A percentile compares a stretch with the other conserved stretches of the same genome.
phyloP scores from a whole-genome alignment of 2,113 vertebrate genomes.

The Clarias gariepinus region DNA sequence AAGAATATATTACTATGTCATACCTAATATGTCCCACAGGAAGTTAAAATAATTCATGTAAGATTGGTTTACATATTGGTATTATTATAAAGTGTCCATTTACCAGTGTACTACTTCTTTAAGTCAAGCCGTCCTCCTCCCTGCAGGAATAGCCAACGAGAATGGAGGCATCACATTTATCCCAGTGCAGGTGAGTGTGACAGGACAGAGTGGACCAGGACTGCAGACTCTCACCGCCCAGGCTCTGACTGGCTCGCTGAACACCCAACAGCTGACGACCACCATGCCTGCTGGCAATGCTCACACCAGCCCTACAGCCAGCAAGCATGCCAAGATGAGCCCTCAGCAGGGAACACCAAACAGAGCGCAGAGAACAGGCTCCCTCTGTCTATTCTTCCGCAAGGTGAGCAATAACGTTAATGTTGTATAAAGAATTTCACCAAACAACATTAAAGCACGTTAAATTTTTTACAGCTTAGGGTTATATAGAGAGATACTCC shows the following conservation, averaged over 20 bases:
- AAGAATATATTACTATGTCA: neutral
- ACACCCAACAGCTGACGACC: slow-evolving; percentile 65
- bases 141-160: slow-evolving; percentile 78
- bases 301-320: slow-evolving; percentile 67
- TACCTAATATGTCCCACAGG: neutral
- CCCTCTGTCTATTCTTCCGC: slow-evolving; percentile 93
- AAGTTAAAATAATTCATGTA: neutral
- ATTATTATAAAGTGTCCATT: neutral
- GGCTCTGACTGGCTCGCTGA: slow-evolving; percentile 69
- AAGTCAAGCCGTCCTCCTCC: neutral
- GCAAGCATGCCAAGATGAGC: slow-evolving; percentile 75
- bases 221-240: slow-evolving; percentile 74
- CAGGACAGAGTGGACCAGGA: slow-evolving; percentile 67
- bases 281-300: slow-evolving; percentile 58
- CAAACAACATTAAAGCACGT: too few relatives aligned
- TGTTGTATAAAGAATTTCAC: neutral
- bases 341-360: slow-evolving; percentile 46
- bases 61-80: neutral
- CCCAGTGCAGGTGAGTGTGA: slow-evolving; percentile 70
- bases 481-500: neutral
- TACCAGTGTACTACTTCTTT: neutral
- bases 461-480: neutral
- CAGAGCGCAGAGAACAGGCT: slow-evolving; percentile 85
- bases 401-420: slow-evolving; percentile 74
- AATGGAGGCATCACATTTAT: slow-evolving; percentile 80